Evolutionary conservation across 1,140 invertebrate genomes (phyloP).

Genomic region (Scaptodrosophila lebanonensis): DNA sequence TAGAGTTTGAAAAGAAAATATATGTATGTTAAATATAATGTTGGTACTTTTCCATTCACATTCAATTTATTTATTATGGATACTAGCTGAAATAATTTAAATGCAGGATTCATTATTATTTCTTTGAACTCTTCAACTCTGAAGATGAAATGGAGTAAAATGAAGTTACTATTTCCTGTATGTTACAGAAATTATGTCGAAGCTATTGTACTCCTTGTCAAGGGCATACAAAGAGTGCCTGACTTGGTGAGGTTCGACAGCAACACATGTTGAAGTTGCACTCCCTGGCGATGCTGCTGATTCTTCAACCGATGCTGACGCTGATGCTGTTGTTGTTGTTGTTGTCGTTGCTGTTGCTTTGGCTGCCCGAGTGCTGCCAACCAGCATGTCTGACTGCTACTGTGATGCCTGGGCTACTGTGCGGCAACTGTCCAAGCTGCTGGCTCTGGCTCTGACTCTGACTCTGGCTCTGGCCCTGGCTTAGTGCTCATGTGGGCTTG

Average conservation of each 20-base stretch:
- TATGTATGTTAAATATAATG: too few relatives aligned
- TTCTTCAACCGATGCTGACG: slow-evolving; percentile 42
- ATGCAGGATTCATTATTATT: too few relatives aligned
- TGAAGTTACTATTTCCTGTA: neutral
- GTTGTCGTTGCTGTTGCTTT: slow-evolving; percentile 33
- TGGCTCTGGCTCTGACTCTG: slow-evolving; percentile 26
- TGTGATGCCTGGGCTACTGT: slow-evolving; percentile 48
- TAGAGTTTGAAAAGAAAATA: too few relatives aligned
- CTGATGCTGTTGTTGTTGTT: slow-evolving; percentile 37
- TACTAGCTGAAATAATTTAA: too few relatives aligned
- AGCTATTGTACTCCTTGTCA: slow-evolving; percentile 21
- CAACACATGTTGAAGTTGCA: slow-evolving; percentile 61
- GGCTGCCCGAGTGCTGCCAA: slow-evolving; percentile 26
- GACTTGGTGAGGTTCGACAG: slow-evolving; percentile 34
- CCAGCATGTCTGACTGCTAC: neutral
- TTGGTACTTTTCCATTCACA: too few relatives aligned
- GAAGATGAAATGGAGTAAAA: too few relatives aligned
- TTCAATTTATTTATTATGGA: too few relatives aligned
- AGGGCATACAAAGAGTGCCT: too few relatives aligned
- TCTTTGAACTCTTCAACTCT: too few relatives aligned
- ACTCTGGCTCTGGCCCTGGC: too few relatives aligned
- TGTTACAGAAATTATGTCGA: slow-evolving; percentile 14
- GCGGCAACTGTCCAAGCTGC: slow-evolving; percentile 58
- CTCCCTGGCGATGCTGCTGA: slow-evolving; percentile 52
- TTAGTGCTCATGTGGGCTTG: slow-evolving; percentile 54